Evolutionary conservation across 2,888 invertebrate species (phyloP).

Genomic region (Lasioglossum oenotherae): DNA sequence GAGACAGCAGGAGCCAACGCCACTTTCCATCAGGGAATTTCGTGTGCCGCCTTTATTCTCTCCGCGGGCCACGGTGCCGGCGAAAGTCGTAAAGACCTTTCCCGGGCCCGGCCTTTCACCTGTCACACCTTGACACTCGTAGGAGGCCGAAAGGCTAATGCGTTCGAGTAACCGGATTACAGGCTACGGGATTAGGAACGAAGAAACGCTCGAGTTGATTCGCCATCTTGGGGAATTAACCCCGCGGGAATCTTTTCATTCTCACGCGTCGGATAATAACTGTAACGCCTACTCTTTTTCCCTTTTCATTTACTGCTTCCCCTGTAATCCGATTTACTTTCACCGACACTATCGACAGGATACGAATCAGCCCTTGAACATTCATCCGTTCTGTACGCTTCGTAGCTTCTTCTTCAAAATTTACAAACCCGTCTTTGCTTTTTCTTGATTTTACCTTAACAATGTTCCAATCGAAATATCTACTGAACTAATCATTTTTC

Average conservation of each 20-base stretch:
- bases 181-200: constrained; percentile 60
- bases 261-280: constrained; percentile 23
- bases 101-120: constrained; percentile 62
- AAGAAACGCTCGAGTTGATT: constrained; percentile 50
- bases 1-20: background rate
- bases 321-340: background rate
- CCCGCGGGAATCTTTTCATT: constrained; percentile 32
- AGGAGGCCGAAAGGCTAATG: constrained; percentile 63
- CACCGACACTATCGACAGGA: background rate
- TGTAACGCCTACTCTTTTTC: background rate
- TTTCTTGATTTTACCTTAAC: no score
- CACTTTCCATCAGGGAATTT: constrained; percentile 47
- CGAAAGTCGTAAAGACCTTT: constrained; percentile 63
- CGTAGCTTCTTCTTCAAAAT: no score
- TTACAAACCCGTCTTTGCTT: no score
- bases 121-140: constrained; percentile 69
- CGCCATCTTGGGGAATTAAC: constrained; percentile 29
- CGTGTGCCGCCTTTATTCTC: constrained; percentile 25
- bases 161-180: constrained; percentile 70
- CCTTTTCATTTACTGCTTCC: background rate
- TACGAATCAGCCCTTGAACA: no score
- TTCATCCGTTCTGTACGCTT: no score
- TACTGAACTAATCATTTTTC: no score
- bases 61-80: constrained; percentile 22
- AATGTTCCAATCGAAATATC: no score